Conservation (phyloP, 2,888 invertebrate genomes). For the Lasioglossum pauxillum region DNA sequence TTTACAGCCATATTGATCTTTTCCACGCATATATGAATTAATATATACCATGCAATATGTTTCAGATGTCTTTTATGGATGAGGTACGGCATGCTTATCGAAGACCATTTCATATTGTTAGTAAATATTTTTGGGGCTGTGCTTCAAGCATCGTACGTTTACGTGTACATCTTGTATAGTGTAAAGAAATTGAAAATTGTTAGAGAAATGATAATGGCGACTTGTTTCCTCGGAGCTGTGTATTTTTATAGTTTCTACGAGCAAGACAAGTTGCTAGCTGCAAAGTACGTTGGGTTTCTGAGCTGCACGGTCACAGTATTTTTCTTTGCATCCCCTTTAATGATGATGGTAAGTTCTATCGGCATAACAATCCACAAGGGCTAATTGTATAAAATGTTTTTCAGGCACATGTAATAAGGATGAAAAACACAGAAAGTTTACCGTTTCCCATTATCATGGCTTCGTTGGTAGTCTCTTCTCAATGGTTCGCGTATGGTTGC, state of each 20-base stretch:
- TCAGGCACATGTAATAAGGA: constrained; percentile 90
- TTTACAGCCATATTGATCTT: not conserved
- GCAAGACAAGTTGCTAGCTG: constrained; percentile 85
- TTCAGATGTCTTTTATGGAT: constrained; percentile 92
- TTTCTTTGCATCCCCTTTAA: constrained; percentile 93
- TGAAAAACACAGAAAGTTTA: constrained; percentile 93
- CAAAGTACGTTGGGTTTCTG: constrained; percentile 88
- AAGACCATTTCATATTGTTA: constrained; percentile 89
- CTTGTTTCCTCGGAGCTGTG: constrained; percentile 86
- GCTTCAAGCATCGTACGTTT: constrained; percentile 89
- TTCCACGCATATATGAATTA: not conserved
- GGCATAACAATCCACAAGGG: not conserved
- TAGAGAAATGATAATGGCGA: constrained; percentile 87
- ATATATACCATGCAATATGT: constrained; percentile 62
- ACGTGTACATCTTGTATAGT: constrained; percentile 90
- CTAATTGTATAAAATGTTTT: constrained; percentile 52
- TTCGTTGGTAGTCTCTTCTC: constrained; percentile 91
- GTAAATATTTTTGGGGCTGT: constrained; percentile 91
- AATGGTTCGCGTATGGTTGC: constrained; percentile 94
- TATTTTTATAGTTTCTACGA: constrained; percentile 87
- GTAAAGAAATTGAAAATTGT: constrained; percentile 89
- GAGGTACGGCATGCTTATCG: constrained; percentile 91
- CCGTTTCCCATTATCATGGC: constrained; percentile 95
- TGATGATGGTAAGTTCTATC: constrained; percentile 87
- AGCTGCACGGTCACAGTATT: constrained; percentile 91